A percentile compares a stretch with the other conserved stretches of the same genome.
These are phyloP conservation scores for Aricia agestis DNA, from an alignment of 1,140 invertebrate genomes.

Conservation along the genomic window DNA sequence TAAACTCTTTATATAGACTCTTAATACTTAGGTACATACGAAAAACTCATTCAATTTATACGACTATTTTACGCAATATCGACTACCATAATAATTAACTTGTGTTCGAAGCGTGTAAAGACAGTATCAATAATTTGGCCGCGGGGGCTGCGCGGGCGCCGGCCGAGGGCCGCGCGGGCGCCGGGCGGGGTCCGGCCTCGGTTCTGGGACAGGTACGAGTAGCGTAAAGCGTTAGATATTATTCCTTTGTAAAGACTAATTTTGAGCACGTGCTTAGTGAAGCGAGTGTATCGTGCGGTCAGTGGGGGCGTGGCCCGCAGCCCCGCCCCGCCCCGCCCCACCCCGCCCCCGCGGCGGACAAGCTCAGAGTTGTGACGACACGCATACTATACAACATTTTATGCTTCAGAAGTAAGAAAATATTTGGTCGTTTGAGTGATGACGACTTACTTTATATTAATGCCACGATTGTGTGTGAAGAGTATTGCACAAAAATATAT, in stretches of 20 bases:
- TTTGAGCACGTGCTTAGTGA: no score
- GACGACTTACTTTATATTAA: constrained; percentile 29
- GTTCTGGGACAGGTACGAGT: background rate
- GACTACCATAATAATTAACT: constrained; percentile 6
- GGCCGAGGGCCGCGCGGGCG: constrained; percentile 10
- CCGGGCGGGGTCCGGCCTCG: background rate
- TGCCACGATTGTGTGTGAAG: constrained; percentile 32
- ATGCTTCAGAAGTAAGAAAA: constrained; percentile 43
- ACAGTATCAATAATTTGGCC: constrained; percentile 11
- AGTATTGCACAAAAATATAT: constrained; percentile 44
- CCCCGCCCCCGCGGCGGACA: background rate
- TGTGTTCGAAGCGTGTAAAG: constrained; percentile 16
- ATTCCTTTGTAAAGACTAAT: background rate
- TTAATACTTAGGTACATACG: constrained; percentile 12
- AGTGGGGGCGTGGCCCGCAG: no score
- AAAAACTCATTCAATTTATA: constrained; percentile 8
- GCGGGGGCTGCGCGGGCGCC: constrained; percentile 13
- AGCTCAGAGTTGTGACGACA: constrained; percentile 1
- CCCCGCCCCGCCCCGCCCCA: background rate
- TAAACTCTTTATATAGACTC: constrained; percentile 13
- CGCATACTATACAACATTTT: background rate
- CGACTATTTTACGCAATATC: constrained; percentile 15
- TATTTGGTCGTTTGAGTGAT: constrained; percentile 50
- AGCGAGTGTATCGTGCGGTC: no score
- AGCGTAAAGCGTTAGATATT: background rate